A percentile compares a stretch with the other conserved stretches of the same genome.
Conservation (phyloP, 2,113 vertebrate genomes). For the Alethe castanea region DNA sequence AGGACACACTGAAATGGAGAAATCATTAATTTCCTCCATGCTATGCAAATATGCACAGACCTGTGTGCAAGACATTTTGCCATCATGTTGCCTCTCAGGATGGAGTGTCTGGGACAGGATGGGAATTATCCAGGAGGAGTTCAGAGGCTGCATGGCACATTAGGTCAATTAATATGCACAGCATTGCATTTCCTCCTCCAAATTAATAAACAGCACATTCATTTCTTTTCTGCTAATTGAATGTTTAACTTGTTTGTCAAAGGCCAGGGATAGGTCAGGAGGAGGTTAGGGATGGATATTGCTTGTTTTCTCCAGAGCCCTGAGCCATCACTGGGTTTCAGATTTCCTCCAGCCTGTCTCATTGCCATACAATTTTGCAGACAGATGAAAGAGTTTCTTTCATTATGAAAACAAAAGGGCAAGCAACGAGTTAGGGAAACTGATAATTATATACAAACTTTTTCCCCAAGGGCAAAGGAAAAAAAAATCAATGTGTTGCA, state of each 20-base stretch:
- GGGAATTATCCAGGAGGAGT: background rate
- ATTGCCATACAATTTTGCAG: conserved; percentile 17
- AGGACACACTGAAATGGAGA: background rate
- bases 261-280: conserved; percentile 34
- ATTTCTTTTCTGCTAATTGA: conserved; percentile 52
- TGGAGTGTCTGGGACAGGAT: background rate
- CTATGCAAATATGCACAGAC: background rate
- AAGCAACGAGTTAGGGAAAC: conserved; percentile 35
- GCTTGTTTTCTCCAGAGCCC: conserved; percentile 28
- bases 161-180: conserved; percentile 29
- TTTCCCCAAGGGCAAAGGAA: background rate
- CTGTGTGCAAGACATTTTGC: background rate
- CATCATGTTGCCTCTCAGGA: background rate
- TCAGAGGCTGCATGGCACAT: background rate
- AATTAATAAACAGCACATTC: conserved; percentile 46
- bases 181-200: background rate
- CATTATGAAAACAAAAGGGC: conserved; percentile 49
- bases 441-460: conserved; percentile 36
- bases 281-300: conserved; percentile 34
- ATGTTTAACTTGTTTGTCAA: conserved; percentile 65
- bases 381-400: conserved; percentile 36
- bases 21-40: background rate
- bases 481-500: background rate
- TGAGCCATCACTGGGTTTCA: background rate
- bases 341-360: conserved; percentile 28